These are phyloP conservation scores for Brachionus plicatilis DNA, from an alignment of 1,140 invertebrate species.

Conservation along the genomic window DNA sequence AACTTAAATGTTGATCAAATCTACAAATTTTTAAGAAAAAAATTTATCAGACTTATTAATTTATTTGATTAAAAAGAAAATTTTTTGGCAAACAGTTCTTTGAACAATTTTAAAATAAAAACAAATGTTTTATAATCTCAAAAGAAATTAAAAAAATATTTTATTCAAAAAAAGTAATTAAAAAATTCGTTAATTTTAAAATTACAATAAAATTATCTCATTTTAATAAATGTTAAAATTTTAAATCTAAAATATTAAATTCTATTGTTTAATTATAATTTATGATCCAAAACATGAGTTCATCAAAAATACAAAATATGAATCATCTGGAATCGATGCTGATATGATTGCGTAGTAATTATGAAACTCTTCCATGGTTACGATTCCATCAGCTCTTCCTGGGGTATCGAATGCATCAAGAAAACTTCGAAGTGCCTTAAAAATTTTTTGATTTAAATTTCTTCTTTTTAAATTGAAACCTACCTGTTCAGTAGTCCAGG, in stretches of 20 bases:
- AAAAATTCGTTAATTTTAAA: neutral
- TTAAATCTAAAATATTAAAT: neutral
- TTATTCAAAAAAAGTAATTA: neutral
- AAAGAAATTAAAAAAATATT: neutral
- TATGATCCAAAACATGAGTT: conserved; percentile 21
- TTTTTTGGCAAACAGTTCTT: neutral
- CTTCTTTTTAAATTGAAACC: neutral
- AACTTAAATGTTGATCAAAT: too few relatives aligned
- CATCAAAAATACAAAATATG: conserved; percentile 40
- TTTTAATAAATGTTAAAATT: neutral
- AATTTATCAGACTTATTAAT: neutral
- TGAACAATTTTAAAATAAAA: neutral
- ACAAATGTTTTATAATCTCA: neutral
- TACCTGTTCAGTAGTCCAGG: conserved; percentile 37
- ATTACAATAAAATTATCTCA: neutral
- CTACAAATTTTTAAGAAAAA: too few relatives aligned
- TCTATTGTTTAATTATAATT: neutral
- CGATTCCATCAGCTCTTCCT: conserved; percentile 19
- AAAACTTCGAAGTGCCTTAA: conserved; percentile 32
- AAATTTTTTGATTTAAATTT: neutral
- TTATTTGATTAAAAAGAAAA: neutral
- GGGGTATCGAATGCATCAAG: conserved; percentile 35
- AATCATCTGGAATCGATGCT: conserved; percentile 36
- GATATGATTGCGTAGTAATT: conserved; percentile 39
- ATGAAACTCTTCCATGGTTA: conserved; percentile 38